phyloP scores from a whole-genome alignment of 2,797 vertebrate genomes.

The Eulemur rubriventer region DNA sequence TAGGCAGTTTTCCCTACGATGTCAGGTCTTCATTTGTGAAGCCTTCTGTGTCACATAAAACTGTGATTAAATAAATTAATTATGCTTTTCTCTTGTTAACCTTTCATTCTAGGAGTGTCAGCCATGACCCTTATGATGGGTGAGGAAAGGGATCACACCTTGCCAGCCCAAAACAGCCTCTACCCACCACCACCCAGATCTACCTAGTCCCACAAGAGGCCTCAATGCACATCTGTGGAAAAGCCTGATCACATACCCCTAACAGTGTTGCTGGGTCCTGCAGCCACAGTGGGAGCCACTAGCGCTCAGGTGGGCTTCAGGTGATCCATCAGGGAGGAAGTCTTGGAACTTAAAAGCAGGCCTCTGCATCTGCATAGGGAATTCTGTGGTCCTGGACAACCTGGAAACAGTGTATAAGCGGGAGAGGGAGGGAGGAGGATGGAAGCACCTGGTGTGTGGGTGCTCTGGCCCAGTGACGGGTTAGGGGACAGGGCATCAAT shows the following conservation, averaged over 20 bases:
- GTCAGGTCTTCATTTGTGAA: background rate
- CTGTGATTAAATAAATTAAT: background rate
- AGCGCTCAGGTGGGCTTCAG: accelerated
- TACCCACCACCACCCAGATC: background rate
- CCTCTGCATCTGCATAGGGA: background rate
- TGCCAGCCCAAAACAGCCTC: accelerated
- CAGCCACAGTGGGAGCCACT: background rate
- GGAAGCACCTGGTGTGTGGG: background rate
- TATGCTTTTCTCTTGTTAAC: background rate
- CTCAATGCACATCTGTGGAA: background rate
- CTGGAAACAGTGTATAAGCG: too few relatives aligned
- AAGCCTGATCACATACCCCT: background rate
- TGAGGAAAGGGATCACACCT: background rate
- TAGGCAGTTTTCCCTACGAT: background rate
- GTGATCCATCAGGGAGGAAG: background rate
- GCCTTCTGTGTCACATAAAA: background rate
- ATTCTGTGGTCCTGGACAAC: background rate
- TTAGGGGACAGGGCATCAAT: accelerated
- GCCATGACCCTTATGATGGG: background rate
- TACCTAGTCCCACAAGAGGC: too few relatives aligned
- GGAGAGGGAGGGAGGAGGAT: background rate
- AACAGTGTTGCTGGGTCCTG: background rate
- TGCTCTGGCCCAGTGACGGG: background rate
- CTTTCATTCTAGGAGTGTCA: background rate
- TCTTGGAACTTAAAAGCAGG: background rate